Evolutionary conservation across 1,140 invertebrate genomes (phyloP), one percentile per base, ranked within the genome.

Genomic region (Scaptomyza pallida): DNA sequence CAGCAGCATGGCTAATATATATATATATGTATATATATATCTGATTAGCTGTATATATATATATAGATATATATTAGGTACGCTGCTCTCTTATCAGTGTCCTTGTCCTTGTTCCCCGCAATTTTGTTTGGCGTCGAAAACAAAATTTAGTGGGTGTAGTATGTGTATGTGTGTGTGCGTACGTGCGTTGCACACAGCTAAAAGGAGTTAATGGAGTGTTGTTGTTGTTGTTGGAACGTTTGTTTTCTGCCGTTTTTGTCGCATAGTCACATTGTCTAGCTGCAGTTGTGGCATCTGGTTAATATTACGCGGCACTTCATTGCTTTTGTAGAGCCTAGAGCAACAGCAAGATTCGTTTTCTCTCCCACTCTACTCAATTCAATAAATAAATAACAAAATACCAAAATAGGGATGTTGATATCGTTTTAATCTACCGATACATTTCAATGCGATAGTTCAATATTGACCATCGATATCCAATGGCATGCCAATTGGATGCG

Each of bases 1-100:
- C 50, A 91, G 74, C 62, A 91, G 76, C 90, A 91, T 91, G 47
- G 16, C 48, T 16, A 12, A 16, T 12, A 33, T 15, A 16, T 51
- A 2, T 5, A 8, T 30, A 1, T 21, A 5, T 19, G 2, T 15
- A n/a, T n/a, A n/a, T n/a, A n/a, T n/a, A n/a, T n/a, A n/a, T n/a
- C n/a, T n/a, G n/a, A n/a, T n/a, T n/a, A n/a, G n/a, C n/a, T n/a
- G n/a, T n/a, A n/a, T n/a, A n/a, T n/a, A n/a, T n/a, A n/a, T n/a
- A n/a, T n/a, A n/a, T 41, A n/a, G 13, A 6, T 41, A 4, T 16
- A n/a, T 41, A 16, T 41, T 16, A 13, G 10, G 23, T 26, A 9
- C 37, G 19, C 19, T 30, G n/a, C 10, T 6, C 13, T 19, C 21
- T 17, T 26, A 21, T 26, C 37, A 19, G 37, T 52, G 37, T 17